These are phyloP conservation scores for Tachyglossus aculeatus DNA, from an alignment of 2,797 vertebrate species.

Conservation along the genomic window DNA sequence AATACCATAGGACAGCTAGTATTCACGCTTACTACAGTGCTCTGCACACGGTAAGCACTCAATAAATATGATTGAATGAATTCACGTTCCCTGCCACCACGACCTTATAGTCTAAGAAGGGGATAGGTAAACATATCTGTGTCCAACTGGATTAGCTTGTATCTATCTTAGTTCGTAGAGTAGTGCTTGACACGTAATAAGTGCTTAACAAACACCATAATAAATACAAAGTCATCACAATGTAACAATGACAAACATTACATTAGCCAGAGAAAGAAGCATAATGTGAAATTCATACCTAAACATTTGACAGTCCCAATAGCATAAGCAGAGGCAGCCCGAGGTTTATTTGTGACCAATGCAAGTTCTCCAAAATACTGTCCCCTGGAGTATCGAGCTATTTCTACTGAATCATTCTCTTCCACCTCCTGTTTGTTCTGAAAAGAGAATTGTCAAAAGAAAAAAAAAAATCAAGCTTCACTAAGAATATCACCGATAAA, in stretches of 20 bases:
- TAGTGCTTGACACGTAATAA: too few species aligned
- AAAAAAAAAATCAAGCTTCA: constrained; percentile 1
- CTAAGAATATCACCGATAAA: background rate
- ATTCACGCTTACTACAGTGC: too few species aligned
- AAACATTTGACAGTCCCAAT: constrained; percentile 96
- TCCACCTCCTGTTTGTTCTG: constrained; percentile 78
- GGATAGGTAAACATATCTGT: too few species aligned
- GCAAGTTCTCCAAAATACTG: constrained; percentile 98
- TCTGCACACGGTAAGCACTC: too few species aligned
- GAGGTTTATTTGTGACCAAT: constrained; percentile 96
- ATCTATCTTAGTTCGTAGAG: too few species aligned
- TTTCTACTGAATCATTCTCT: constrained; percentile 89
- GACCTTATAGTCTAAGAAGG: too few species aligned
- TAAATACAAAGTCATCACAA: background rate
- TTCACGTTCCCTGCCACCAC: too few species aligned
- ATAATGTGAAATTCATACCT: constrained; percentile 77
- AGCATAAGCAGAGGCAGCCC: constrained; percentile 96
- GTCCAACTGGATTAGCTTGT: too few species aligned
- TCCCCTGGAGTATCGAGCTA: constrained; percentile 90
- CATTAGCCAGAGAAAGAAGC: background rate
- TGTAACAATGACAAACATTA: too few species aligned
- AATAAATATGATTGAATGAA: too few species aligned
- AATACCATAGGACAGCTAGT: too few species aligned
- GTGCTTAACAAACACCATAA: background rate
- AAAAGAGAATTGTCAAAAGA: background rate